These are phyloP conservation scores for Drosophila antonietae DNA, from an alignment of 2,888 invertebrate species.

Conservation along the genomic window DNA sequence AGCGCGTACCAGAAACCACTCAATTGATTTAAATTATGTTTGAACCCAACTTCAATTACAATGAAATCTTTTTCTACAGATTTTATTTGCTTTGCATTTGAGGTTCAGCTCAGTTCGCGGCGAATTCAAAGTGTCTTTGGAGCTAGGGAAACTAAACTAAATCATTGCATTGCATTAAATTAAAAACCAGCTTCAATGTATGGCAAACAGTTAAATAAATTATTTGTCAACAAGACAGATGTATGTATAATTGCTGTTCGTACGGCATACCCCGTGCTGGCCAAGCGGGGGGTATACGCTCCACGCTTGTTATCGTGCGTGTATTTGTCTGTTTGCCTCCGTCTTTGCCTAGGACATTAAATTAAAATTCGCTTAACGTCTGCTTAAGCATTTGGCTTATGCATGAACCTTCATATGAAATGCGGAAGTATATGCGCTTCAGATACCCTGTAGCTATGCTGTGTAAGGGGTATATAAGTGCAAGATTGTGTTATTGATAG, in stretches of 20 bases:
- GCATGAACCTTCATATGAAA: slow-evolving; percentile 39
- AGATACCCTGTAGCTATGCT: neutral
- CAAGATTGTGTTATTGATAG: neutral
- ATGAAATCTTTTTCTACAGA: neutral
- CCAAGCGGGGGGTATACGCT: neutral
- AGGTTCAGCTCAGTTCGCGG: no score
- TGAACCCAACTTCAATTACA: neutral
- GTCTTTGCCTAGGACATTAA: neutral
- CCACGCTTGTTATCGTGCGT: neutral
- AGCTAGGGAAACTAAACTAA: neutral
- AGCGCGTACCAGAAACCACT: neutral
- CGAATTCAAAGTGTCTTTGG: no score
- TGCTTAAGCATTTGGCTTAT: slow-evolving; percentile 31
- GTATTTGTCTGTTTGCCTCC: neutral
- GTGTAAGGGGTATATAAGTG: neutral
- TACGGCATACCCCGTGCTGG: neutral
- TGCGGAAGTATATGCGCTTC: slow-evolving; percentile 29
- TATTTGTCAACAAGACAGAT: slow-evolving; percentile 4
- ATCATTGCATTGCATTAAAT: neutral
- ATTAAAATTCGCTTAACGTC: slow-evolving; percentile 23
- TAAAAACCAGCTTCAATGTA: no score
- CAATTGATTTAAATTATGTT: slow-evolving; percentile 4
- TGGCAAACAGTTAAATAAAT: slow-evolving; percentile 12
- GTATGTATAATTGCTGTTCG: slow-evolving; percentile 1
- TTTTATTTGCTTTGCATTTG: neutral